phyloP scores from a whole-genome alignment of 2,797 vertebrate genomes.

The Oryzias dopingdopingensis region DNA sequence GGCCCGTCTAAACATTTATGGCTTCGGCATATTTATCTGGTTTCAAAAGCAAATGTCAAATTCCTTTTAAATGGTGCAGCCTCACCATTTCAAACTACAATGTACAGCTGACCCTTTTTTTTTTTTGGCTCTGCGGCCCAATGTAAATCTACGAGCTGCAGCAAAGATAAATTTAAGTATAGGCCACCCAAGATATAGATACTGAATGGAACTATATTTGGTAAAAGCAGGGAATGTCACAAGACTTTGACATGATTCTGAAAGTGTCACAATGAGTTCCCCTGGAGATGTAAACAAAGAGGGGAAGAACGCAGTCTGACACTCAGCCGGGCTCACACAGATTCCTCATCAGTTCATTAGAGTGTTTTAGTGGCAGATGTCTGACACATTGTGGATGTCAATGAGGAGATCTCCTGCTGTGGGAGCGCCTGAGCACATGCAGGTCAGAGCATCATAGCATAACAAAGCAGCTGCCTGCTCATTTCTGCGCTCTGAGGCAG shows the following conservation, averaged over 20 bases:
- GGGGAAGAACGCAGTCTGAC: conserved; percentile 5
- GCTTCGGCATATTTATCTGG: neutral
- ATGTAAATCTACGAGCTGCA: conserved; percentile 1
- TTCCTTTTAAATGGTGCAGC: neutral
- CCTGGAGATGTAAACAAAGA: conserved; percentile 17
- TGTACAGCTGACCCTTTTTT: neutral
- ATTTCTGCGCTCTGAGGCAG: conserved; percentile 34
- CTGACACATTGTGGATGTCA: conserved; percentile 35
- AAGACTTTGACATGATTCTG: conserved; percentile 33
- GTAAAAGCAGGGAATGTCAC: conserved; percentile 21
- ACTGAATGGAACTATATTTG: conserved; percentile 1
- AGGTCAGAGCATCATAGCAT: conserved; percentile 28
- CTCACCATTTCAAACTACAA: neutral
- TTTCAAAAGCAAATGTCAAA: conserved; percentile 6
- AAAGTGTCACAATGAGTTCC: conserved; percentile 12
- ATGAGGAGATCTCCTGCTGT: conserved; percentile 20
- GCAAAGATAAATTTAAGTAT: conserved; percentile 8
- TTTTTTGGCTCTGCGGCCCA: neutral
- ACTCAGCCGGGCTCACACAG: conserved; percentile 3
- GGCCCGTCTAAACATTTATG: conserved; percentile 2
- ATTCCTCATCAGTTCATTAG: conserved; percentile 16
- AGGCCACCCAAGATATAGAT: neutral
- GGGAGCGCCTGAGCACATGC: conserved; percentile 10
- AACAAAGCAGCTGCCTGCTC: conserved; percentile 56
- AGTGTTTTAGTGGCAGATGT: conserved; percentile 28